A percentile compares a stretch with the other conserved stretches of the same genome.
These are phyloP conservation scores for Aplodontia rufa DNA, from an alignment of 2,113 vertebrate genomes.

Conservation along the genomic window DNA sequence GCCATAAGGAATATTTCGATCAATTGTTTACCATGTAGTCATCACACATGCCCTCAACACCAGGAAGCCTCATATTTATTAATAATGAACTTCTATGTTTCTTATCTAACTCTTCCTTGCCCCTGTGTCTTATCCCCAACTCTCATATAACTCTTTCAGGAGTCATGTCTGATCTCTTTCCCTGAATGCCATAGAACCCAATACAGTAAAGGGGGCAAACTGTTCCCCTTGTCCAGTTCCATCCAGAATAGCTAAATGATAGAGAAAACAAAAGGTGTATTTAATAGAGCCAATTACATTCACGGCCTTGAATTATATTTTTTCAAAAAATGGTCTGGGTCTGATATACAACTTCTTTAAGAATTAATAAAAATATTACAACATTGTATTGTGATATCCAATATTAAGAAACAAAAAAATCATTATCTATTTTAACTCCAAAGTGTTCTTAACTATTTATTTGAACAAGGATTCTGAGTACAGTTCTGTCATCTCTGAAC, in stretches of 20 bases:
- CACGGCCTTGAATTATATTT: not conserved
- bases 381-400: not conserved
- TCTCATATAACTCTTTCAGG: not conserved
- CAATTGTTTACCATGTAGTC: no score
- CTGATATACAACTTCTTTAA: not conserved
- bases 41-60: not conserved
- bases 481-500: not conserved
- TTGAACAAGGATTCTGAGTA: not conserved
- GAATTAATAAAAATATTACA: not conserved
- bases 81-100: not conserved
- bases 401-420: conserved; percentile 1
- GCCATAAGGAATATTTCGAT: not conserved
- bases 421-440: not conserved
- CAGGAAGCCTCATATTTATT: not conserved
- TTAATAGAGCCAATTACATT: not conserved
- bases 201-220: not conserved
- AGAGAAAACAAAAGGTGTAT: not conserved
- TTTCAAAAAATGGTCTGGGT: not conserved
- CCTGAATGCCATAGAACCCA: not conserved
- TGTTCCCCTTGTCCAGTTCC: not conserved
- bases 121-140: not conserved
- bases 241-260: not conserved
- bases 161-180: not conserved
- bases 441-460: not conserved
- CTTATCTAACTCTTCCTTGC: not conserved